A percentile compares a stretch with the other conserved stretches of the same genome.
Conservation (phyloP, 2,113 vertebrate species). For the Rissa tridactyla region DNA sequence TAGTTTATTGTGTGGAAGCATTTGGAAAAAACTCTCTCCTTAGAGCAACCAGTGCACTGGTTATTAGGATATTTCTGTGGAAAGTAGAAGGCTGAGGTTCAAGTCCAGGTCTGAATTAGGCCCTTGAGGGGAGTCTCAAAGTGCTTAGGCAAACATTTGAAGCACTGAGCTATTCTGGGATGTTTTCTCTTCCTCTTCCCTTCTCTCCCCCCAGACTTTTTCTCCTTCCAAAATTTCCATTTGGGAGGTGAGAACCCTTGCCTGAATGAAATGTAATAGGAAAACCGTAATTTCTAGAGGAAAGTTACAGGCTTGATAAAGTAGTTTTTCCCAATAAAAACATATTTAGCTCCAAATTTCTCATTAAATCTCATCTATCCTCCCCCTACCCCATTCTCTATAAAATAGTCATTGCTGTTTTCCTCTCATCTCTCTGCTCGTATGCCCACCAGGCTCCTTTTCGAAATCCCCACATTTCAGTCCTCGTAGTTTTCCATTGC, state of each 20-base stretch:
- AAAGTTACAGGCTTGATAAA: background rate
- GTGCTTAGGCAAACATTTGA: background rate
- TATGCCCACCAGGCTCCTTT: background rate
- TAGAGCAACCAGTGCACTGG: background rate
- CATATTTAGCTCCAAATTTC: background rate
- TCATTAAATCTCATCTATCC: background rate
- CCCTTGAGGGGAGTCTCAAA: background rate
- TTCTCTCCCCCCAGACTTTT: background rate
- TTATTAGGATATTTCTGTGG: background rate
- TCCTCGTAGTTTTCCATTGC: fast-evolving
- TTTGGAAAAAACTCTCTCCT: background rate
- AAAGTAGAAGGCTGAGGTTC: background rate
- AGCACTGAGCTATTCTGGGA: background rate
- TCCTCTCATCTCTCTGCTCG: background rate
- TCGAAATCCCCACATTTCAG: fast-evolving
- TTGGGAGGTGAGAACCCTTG: background rate
- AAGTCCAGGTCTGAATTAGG: background rate
- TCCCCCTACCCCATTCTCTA: background rate
- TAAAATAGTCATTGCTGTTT: background rate
- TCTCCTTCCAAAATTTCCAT: background rate
- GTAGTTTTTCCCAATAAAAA: background rate
- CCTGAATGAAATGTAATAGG: background rate
- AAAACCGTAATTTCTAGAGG: background rate
- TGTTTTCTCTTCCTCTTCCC: background rate
- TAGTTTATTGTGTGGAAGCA: background rate